These are phyloP conservation scores for Drosophila kanekoi DNA, from an alignment of 2,888 invertebrate genomes.

Conservation along the genomic window DNA sequence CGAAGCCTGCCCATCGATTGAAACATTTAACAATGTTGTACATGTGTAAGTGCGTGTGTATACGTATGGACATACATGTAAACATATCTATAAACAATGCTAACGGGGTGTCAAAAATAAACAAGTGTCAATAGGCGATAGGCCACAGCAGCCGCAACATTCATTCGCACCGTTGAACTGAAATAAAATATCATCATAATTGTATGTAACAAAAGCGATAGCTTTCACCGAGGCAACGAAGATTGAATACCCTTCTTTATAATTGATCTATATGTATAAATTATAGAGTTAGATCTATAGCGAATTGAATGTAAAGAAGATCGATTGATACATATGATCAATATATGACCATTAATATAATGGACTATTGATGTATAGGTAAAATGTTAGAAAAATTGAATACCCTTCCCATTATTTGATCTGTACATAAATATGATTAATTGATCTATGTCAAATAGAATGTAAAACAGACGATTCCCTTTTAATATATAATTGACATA, in stretches of 20 bases:
- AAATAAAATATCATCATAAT: constrained; percentile 53
- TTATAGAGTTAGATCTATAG: no score
- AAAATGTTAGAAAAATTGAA: no score
- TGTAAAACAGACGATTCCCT: no score
- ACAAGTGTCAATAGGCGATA: constrained; percentile 76
- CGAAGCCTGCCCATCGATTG: constrained; percentile 1
- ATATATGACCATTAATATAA: no score
- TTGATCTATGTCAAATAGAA: no score
- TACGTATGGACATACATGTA: constrained; percentile 1
- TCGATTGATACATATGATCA: no score
- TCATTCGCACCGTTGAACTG: constrained; percentile 46
- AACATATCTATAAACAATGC: constrained; percentile 29
- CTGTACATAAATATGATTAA: no score
- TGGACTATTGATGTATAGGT: no score
- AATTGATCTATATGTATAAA: no score
- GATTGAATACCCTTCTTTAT: not conserved
- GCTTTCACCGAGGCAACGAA: not conserved
- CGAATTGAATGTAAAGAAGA: no score
- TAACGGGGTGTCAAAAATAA: constrained; percentile 69
- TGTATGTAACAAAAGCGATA: constrained; percentile 33
- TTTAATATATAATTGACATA: no score
- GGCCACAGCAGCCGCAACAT: constrained; percentile 38
- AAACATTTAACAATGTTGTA: constrained; percentile 6
- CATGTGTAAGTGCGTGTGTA: not conserved
- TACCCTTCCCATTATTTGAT: no score